Base-by-base conservation (phyloP, 2,113 vertebrate species). In the Phocoena phocoena region DNA sequence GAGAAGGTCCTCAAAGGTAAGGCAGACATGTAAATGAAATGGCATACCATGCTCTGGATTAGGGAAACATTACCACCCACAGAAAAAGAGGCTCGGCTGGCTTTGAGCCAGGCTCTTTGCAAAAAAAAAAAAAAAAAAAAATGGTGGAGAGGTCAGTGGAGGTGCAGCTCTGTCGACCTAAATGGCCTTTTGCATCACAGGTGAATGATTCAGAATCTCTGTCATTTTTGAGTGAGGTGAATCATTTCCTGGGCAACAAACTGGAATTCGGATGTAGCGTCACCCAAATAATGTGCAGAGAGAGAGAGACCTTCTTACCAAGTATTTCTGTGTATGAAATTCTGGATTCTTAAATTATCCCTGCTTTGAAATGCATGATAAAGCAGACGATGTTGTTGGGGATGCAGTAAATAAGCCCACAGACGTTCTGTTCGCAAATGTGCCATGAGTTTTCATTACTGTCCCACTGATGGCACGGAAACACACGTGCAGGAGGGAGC, bases 1-100 rank as follows among this genome's bases (percentile, higher is more conserved):
- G 99, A 99, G 98, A 98, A 98, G 97, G 98, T 99, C 65, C 99
- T 99, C 84, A 99, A 99, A 99, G 99, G 99, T 99, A 98, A 98
- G 98, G 93, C 50, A 8, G 3, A 14, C 6, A 13, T 11, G 31
- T 58, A 21, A 31, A 77, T 67, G 73, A 73, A 79, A 25, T 36
- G 1, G 4, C n/a, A 7, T 15, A 0, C 44, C 9, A 0, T 14
- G 25, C 36, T 60, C 26, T 82, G 38, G 76, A 6, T 1, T 2
- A 90, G 92, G 95, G 92, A 18, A 92, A 53, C 23, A 18, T 85
- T 93, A n/a, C 33, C 53, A 36, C 31, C 6, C 60, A 18, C 5
- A 23, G 33, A 2, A 41, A 10, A 86, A 15, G 63, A 31, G 86
- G 87, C 80, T 55, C 67, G 68, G 83, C 96, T 74, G 84, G 31